Percentiles rank a stretch among this genome's conserved stretches.
Conservation (phyloP, 2,113 vertebrate species). For the Trochalopteron elliotii region DNA sequence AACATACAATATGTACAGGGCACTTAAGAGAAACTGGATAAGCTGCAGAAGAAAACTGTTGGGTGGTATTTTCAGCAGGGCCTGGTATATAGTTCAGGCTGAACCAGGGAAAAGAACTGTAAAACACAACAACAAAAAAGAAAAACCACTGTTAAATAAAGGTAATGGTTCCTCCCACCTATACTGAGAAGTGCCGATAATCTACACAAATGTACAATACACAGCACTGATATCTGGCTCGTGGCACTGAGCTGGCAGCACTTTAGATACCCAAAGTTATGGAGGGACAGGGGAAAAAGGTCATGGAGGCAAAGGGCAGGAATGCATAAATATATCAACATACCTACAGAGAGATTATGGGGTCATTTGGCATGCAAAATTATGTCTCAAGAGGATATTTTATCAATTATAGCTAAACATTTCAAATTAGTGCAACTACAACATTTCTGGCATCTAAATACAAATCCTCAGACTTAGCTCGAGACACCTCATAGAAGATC, state of each 20-base stretch:
- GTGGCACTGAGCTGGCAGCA: conserved; percentile 81
- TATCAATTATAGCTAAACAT: conserved; percentile 74
- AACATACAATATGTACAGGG: conserved; percentile 94
- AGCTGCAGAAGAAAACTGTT: conserved; percentile 99
- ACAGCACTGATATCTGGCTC: conserved; percentile 83
- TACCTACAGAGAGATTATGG: conserved; percentile 79
- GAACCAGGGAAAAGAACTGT: conserved; percentile 99
- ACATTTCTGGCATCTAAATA: conserved; percentile 78
- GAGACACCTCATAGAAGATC: conserved; percentile 82
- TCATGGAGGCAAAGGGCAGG: conserved; percentile 79
- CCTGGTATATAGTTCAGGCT: conserved; percentile 99
- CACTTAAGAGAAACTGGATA: conserved; percentile 99
- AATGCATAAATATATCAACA: conserved; percentile 81
- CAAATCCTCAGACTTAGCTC: conserved; percentile 76
- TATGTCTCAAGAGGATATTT: conserved; percentile 80
- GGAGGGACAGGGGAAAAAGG: conserved; percentile 73
- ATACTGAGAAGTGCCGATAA: conserved; percentile 88
- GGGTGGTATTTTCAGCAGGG: conserved; percentile 99
- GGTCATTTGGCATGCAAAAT: conserved; percentile 84
- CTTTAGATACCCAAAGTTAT: conserved; percentile 81
- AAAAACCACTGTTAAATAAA: conserved; percentile 99
- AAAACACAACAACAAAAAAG: conserved; percentile 99
- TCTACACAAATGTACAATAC: conserved; percentile 82
- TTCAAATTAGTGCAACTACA: conserved; percentile 77
- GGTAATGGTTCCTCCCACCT: conserved; percentile 92